These are phyloP conservation scores for Prenolepis imparis DNA, from an alignment of 2,888 invertebrate genomes.

Conservation along the genomic window DNA sequence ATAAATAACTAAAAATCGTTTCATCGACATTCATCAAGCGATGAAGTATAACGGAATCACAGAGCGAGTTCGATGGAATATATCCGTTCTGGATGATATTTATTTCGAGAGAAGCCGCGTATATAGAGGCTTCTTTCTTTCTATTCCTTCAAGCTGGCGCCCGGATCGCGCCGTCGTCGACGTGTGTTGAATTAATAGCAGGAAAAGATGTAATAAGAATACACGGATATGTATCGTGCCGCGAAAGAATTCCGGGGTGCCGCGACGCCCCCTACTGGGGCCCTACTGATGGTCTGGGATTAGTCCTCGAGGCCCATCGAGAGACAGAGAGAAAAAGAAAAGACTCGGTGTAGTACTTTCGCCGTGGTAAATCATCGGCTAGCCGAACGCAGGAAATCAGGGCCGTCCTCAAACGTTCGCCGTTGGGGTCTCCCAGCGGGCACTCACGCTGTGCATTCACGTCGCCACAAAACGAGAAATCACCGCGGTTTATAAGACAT, in stretches of 20 bases:
- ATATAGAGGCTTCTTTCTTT: conserved; percentile 45
- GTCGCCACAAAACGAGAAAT: conserved; percentile 81
- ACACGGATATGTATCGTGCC: conserved; percentile 80
- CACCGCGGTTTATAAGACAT: conserved; percentile 84
- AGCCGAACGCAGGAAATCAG: conserved; percentile 82
- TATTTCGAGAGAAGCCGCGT: conserved; percentile 35
- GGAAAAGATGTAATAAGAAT: conserved; percentile 60
- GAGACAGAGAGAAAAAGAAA: conserved; percentile 54
- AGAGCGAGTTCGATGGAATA: not conserved
- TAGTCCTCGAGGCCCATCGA: conserved; percentile 79
- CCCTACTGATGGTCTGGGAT: conserved; percentile 79
- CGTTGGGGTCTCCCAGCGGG: conserved; percentile 85
- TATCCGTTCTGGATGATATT: conserved; percentile 45
- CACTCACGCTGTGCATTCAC: conserved; percentile 76
- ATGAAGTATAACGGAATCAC: conserved; percentile 12
- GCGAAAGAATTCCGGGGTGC: conserved; percentile 83
- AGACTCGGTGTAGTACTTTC: conserved; percentile 77
- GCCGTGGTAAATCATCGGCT: conserved; percentile 84
- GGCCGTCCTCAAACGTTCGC: conserved; percentile 82
- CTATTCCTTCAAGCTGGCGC: conserved; percentile 69
- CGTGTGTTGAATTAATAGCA: conserved; percentile 73
- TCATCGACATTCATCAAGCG: conserved; percentile 27
- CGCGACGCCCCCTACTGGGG: conserved; percentile 79
- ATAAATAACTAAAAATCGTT: not conserved
- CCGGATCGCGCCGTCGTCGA: conserved; percentile 57